Percentiles rank a stretch among this genome's conserved stretches.
phyloP scores from a whole-genome alignment of 1,140 invertebrate species.

The Chelonus insularis region DNA sequence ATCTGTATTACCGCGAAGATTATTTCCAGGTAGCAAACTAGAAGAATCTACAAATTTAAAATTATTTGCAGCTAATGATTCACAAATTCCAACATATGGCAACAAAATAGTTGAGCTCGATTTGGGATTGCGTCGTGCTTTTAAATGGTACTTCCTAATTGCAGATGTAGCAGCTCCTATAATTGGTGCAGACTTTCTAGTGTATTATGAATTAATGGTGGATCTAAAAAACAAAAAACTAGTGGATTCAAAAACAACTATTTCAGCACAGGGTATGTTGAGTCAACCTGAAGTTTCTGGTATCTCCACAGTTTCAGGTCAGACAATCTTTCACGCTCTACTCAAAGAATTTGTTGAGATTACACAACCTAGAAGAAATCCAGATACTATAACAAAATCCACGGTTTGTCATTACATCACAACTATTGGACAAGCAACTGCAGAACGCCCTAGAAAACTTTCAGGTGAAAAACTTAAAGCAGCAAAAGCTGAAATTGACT shows the following conservation, averaged over 20 bases:
- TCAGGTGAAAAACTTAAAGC: slow-evolving; percentile 32
- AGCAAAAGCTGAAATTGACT: slow-evolving; percentile 35
- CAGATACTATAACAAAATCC: not conserved
- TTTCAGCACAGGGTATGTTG: not conserved
- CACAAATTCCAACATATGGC: slow-evolving; percentile 26
- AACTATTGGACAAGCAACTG: slow-evolving; percentile 36
- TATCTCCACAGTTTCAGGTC: not conserved
- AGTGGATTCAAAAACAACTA: slow-evolving; percentile 17
- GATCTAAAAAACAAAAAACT: slow-evolving; percentile 28
- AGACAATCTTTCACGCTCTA: not conserved
- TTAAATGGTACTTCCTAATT: slow-evolving; percentile 24
- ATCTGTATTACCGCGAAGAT: slow-evolving; percentile 20
- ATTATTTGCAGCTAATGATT: slow-evolving; percentile 27
- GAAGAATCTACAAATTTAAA: not conserved
- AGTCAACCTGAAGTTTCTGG: not conserved
- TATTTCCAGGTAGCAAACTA: not conserved
- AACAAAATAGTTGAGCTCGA: slow-evolving; percentile 12
- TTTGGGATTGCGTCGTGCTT: slow-evolving; percentile 21
- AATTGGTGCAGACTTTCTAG: slow-evolving; percentile 30
- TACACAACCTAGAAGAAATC: not conserved
- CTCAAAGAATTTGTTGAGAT: not conserved
- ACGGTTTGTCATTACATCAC: slow-evolving; percentile 21
- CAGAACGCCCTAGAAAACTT: slow-evolving; percentile 32
- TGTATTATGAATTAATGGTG: slow-evolving; percentile 21
- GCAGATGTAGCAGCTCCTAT: slow-evolving; percentile 21